A percentile compares a stretch with the other conserved stretches of the same genome.
phyloP scores from a whole-genome alignment of 1,140 invertebrate genomes.

The Idris sp. region DNA sequence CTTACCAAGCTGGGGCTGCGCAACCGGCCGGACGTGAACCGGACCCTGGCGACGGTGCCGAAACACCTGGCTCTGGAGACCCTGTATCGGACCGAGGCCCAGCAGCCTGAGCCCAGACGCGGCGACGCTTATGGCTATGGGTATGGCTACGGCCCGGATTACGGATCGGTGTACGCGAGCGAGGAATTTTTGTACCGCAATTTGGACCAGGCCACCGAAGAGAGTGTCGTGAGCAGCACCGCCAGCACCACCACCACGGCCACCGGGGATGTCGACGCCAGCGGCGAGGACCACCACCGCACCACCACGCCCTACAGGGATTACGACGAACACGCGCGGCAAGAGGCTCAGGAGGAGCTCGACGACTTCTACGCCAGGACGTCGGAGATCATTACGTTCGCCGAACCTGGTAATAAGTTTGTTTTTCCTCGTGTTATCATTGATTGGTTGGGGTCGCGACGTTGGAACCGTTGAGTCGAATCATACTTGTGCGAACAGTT shows the following conservation, averaged over 20 bases:
- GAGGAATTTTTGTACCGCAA: constrained; percentile 73
- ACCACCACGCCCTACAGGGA: constrained; percentile 66
- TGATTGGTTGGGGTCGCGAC: no score
- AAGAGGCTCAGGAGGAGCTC: constrained; percentile 73
- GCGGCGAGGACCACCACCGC: constrained; percentile 56
- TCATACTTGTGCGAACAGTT: no score
- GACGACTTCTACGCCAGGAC: constrained; percentile 89
- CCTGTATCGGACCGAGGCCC: constrained; percentile 82
- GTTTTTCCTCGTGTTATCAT: no score
- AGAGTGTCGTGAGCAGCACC: constrained; percentile 37
- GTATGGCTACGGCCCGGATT: constrained; percentile 49
- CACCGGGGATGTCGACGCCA: constrained; percentile 48
- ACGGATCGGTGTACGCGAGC: constrained; percentile 66
- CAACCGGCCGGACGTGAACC: constrained; percentile 84
- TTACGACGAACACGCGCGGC: constrained; percentile 67
- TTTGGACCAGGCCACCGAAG: constrained; percentile 63
- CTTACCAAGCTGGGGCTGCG: constrained; percentile 85
- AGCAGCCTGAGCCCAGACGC: constrained; percentile 62
- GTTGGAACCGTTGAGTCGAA: no score
- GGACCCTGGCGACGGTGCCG: constrained; percentile 80
- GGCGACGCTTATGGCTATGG: constrained; percentile 51
- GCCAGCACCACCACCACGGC: constrained; percentile 43
- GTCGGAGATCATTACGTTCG: constrained; percentile 89
- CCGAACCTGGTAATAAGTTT: constrained; percentile 88
- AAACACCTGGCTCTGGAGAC: constrained; percentile 84